Evolutionary conservation across 1,140 invertebrate genomes (phyloP).

Genomic region (Pseudomyrmex flavicornis): DNA sequence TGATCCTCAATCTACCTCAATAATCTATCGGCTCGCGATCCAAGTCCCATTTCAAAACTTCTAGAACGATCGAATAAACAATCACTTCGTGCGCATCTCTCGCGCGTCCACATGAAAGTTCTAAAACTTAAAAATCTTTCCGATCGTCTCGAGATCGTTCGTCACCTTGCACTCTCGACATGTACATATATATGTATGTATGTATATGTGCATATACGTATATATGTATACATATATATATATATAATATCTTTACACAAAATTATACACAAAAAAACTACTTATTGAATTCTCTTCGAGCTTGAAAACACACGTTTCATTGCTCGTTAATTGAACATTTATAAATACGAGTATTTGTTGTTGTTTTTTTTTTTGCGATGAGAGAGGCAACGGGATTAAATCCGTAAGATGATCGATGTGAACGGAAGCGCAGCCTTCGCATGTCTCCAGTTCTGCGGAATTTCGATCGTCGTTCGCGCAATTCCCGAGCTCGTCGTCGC

Average conservation of each 20-base stretch:
- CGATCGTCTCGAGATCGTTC: not conserved
- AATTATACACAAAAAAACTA: too few species aligned
- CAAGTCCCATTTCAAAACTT: slow-evolving; percentile 7
- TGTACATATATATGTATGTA: too few species aligned
- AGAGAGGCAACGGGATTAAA: not conserved
- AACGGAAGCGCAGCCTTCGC: not conserved
- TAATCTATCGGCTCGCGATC: not conserved
- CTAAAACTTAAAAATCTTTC: slow-evolving; percentile 45
- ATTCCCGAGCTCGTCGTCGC: slow-evolving; percentile 12
- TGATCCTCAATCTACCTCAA: slow-evolving; percentile 54
- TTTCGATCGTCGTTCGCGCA: slow-evolving; percentile 3
- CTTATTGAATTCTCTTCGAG: too few species aligned
- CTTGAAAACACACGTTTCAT: not conserved
- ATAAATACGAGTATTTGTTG: not conserved
- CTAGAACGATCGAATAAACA: not conserved
- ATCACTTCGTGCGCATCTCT: slow-evolving; percentile 12
- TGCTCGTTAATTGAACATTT: not conserved
- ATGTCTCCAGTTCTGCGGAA: not conserved
- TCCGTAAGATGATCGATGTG: slow-evolving; percentile 30
- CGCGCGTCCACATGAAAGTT: slow-evolving; percentile 45
- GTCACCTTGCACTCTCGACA: not conserved
- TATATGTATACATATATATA: too few species aligned
- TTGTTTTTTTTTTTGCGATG: too few species aligned
- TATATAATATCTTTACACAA: not conserved
- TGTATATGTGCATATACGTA: too few species aligned